Evolutionary conservation across 1,140 invertebrate genomes (phyloP), one percentile per base, ranked within the genome.

Genomic region (Chironomus tepperi): DNA sequence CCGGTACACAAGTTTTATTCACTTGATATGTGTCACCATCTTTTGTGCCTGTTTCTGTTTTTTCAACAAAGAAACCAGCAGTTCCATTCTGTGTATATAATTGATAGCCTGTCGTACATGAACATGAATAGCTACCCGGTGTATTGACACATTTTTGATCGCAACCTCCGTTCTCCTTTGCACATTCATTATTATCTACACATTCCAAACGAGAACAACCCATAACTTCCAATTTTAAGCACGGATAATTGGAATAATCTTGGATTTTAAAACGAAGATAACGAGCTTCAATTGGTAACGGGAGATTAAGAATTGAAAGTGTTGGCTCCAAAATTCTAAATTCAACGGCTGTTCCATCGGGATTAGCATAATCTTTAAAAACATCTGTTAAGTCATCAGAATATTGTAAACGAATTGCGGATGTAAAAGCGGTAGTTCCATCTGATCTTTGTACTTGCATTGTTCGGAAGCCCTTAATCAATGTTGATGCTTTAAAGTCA

Each of bases 1-100:
- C 86, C 0, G 93, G 92, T 43, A 98, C 95, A 83, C 95, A 98
- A 16, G 95, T 97, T 84, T 98, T 98, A 81, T 98, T 98, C 76
- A 93, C 87, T 81, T 96, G 91, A 82, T 93, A 94, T 2, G 89
- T 86, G 83, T 98, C 96, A 3, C 93, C 93, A 79, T 96, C 92
- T 77, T 92, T 84, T 77, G 90, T 84, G 7, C 97, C 97, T 75
- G 88, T 90, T 86, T 99, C 97, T 10, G 88, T 89, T 76, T 84
- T 84, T 78, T 93, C 91, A 76, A 98, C 88, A 24, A 83, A 79
- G 77, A 91, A 98, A n/a, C 94, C 95, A 77, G 94, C 93, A 1
- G 96, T 98, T 19, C 96, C 96, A 80, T 98, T 96, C 43, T 87
- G 82, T 16, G 88, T 88, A 82, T 94, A 99, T 9, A 99, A 84